Percentiles rank a stretch among this genome's conserved stretches.
These are phyloP conservation scores for Mizuhopecten yessoensis DNA, from an alignment of 1,140 invertebrate genomes.

Conservation along the genomic window DNA sequence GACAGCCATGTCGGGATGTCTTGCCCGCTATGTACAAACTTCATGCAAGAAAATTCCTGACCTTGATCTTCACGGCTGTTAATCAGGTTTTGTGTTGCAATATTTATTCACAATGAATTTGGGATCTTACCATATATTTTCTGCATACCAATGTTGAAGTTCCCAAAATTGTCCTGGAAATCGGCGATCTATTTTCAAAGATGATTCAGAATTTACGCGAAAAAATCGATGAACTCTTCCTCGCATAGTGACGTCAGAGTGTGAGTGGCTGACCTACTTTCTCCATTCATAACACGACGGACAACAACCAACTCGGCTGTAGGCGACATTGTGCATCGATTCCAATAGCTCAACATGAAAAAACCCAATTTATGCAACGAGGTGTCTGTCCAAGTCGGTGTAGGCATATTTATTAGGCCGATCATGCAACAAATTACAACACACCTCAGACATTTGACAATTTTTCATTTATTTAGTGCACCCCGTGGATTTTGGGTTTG, in stretches of 20 bases:
- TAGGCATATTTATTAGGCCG: too few species aligned
- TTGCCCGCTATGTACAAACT: conserved; percentile 44
- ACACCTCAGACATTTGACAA: too few species aligned
- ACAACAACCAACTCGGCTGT: not conserved
- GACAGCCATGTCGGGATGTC: conserved; percentile 50
- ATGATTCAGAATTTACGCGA: conserved; percentile 25
- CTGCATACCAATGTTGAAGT: not conserved
- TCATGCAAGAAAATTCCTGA: not conserved
- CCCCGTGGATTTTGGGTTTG: too few species aligned
- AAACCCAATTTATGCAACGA: not conserved
- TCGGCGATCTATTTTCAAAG: not conserved
- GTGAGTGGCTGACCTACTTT: conserved; percentile 11
- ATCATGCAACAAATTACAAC: too few species aligned
- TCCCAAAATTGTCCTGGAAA: not conserved
- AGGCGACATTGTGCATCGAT: not conserved
- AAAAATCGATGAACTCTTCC: conserved; percentile 8
- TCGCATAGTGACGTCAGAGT: not conserved
- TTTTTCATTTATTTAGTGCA: too few species aligned
- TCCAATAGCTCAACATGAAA: not conserved
- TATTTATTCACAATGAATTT: not conserved
- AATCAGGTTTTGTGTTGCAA: not conserved
- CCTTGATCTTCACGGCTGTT: not conserved
- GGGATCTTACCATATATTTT: not conserved
- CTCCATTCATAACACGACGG: conserved; percentile 13
- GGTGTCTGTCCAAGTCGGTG: too few species aligned